Base-by-base conservation (phyloP, 2,797 vertebrate genomes). In the Echiichthys vipera region DNA sequence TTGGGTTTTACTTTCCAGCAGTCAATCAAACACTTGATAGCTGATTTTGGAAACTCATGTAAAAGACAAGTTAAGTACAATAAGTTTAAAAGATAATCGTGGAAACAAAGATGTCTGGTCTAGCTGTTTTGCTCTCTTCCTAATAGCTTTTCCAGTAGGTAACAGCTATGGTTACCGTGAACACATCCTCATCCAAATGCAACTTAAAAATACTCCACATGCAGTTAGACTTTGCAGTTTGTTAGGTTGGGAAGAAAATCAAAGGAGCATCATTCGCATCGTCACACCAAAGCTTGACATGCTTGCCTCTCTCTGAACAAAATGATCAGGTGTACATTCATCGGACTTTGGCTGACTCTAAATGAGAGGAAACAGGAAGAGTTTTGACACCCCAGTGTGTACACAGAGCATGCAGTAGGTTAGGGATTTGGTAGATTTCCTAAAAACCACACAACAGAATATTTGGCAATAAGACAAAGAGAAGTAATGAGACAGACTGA, bases 241-340 rank as follows among this genome's bases (percentile, higher is more conserved):
- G 77, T 87, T 88, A 83, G 73, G 53, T 53, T 13, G 40, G 66
- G 27, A 29, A 50, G 30, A 68, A 79, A 88, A 65, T 32, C 5
- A 80, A 81, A 80, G 40, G 25, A 81, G 80, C 70, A 61, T 42
- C 71, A 64, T 53, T 74, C 65, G 46, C 58, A 74, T 81, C 54
- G 18, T 72, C 78, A 90, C 86, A 84, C 70, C 68, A 77, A 72
- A 87, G 83, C 81, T 62, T 22, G 47, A 82, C 88, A 93, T 91
- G 91, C 93, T 93, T 93, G 93, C 93, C 93, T 94, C 89, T 94
- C 93, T 91, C 81, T 88, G 85, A 93, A 89, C 79, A 90, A 81
- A 89, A 93, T 76, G 89, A 93, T 89, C 89, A 94, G 91, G 84
- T 93, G 93, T 24, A 92, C 83, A 87, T 92, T 93, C 81, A 82